Evolutionary conservation across 2,888 invertebrate genomes (phyloP), one percentile per base, ranked within the genome.

Genomic region (Trichogramma evanescens): DNA sequence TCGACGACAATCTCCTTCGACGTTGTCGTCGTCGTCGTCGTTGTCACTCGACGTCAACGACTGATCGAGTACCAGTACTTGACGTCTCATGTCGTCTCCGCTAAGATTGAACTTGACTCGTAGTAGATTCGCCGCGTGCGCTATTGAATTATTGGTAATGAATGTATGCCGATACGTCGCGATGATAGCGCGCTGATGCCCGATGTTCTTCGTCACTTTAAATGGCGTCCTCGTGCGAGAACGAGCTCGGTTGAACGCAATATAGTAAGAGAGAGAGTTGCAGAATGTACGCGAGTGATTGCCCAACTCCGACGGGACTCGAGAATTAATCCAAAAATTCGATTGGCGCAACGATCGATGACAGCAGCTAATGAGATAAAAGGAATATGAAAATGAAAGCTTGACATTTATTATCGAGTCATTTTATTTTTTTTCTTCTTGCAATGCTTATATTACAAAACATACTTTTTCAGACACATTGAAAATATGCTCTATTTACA

Each of bases 371-470:
- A 26, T 26, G 50, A 48, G 44, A 45, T 8, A 46, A 54, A 56
- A 61, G 48, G 6, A 59, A 42, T 26, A 26, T 26, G 46, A 52
- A 63, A 61, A 61, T 61, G 61, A 53, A 61, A 48, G 10, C 61
- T 41, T 26, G 59, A 57, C 50, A 54, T 59, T 43, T 50, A 26
- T 58, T 70, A 65, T 66, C 72, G 69, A 72, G 69, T 75, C 68
- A 73, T 74, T 76, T 76, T 76, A 73, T 74, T 75, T 72, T 72
- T 68, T 68, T 74, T 74, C 71, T 69, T 70, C 72, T 74, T 71
- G 74, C 73, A 76, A 75, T 76, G 71, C 75, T 75, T 77, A 77
- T 77, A 76, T 77, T 77, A 77, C 77, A 77, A 77, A 77, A 77
- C 77, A 77, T 77, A 77, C 75, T 74, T 76, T 77, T 75, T 68